phyloP scores from a whole-genome alignment of 2,113 vertebrate genomes.

The Formicarius rufipectus region DNA sequence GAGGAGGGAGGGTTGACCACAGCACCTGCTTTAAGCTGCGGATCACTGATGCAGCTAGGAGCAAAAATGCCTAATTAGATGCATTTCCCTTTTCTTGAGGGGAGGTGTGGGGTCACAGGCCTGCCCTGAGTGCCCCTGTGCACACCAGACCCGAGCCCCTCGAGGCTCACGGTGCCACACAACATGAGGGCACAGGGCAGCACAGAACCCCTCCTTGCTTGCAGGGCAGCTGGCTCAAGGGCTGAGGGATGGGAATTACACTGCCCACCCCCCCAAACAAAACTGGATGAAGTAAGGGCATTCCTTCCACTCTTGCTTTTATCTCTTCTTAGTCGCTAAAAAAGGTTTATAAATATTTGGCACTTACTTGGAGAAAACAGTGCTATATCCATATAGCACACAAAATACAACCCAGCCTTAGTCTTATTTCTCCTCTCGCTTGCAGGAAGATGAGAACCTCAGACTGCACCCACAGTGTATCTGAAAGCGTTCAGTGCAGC shows the following conservation, averaged over 20 bases:
- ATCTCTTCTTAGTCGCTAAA: neutral
- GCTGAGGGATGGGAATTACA: neutral
- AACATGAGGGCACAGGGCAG: neutral
- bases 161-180: neutral
- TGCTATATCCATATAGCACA: neutral
- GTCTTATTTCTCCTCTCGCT: neutral
- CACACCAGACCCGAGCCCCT: neutral
- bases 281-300: neutral
- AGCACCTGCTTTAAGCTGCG: constrained; percentile 16
- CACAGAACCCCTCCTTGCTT: neutral
- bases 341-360: neutral
- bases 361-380: neutral
- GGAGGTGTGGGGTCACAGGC: neutral
- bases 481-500: neutral
- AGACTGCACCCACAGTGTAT: neutral
- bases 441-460: fast-evolving
- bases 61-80: neutral
- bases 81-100: neutral
- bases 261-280: neutral
- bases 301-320: neutral
- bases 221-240: neutral
- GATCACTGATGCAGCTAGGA: neutral
- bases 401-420: neutral
- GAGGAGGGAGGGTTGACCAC: neutral
- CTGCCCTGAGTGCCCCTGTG: neutral